Base-by-base conservation (phyloP, 2,113 vertebrate genomes). In the Prietella phreatophila region DNA sequence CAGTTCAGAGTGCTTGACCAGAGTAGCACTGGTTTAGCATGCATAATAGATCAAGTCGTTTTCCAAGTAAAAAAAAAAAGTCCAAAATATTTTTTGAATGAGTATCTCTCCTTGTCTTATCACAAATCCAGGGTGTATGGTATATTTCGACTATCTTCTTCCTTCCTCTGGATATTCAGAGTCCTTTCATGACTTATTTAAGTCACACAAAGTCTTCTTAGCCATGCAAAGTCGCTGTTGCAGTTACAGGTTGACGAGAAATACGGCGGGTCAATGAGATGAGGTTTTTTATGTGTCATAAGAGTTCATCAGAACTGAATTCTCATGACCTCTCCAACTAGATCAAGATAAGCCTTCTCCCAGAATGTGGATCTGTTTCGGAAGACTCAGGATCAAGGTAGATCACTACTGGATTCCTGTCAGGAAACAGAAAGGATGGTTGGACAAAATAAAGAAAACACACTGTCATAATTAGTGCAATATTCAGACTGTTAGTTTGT, bases 351-450 rank as follows among this genome's bases (percentile, higher is more conserved):
- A 33, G 13, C 5, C 2, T 71, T 67, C 30, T n/a, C 36, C 22
- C 17, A 9, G 36, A 65, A 53, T 25, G 22, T 39, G 20, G 20
- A 11, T 22, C 36, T 15, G 5, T 61, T 4, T 4, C 55, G 75
- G 76, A 76, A 84, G 71, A 79, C 90, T 90, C 86, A 82, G 71
- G 91, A 89, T 95, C 94, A 94, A 79, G 94, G 93, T 87, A 94
- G 92, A 92, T 94, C 92, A 92, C 94, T 94, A 92, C 95, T 95
- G 90, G 93, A 93, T 33, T 91, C 93, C 95, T 95, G 94, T 88
- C 63, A 80, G 91, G 27, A 92, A 81, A 92, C 20, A 91, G 83
- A 92, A 88, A 58, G 87, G 25, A 89, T 3, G 85, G 87, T 94
- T 25, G 85, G 36, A 84, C 50, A 69, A 78, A 89, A 81, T 25